phyloP scores from a whole-genome alignment of 2,888 invertebrate genomes.

The Drosophila incognita region DNA sequence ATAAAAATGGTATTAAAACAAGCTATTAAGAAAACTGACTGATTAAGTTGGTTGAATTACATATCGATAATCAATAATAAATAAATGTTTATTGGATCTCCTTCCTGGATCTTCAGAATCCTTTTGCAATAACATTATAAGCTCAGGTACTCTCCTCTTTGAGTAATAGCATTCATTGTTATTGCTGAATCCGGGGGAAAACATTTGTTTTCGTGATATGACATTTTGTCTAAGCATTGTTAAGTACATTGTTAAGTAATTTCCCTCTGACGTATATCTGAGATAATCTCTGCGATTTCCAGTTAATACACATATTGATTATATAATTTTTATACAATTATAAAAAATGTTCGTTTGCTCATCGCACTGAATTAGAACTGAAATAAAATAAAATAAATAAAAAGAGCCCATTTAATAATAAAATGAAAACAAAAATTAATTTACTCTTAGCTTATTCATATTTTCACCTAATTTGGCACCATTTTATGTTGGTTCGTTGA shows the following conservation, averaged over 20 bases:
- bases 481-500: conserved; percentile 40
- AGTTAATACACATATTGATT: conserved; percentile 7
- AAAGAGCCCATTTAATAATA: background rate
- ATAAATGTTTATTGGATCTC: background rate
- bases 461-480: conserved; percentile 44
- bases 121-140: background rate
- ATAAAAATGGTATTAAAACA: background rate
- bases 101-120: background rate
- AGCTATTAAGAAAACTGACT: background rate
- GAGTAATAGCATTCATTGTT: conserved; percentile 24
- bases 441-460: conserved; percentile 32
- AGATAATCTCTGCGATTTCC: conserved; percentile 21
- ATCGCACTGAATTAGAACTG: background rate
- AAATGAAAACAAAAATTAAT: conserved; percentile 7
- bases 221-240: conserved; percentile 25
- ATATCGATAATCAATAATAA: background rate
- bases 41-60: background rate
- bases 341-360: conserved; percentile 7
- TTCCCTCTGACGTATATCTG: conserved; percentile 8
- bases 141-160: background rate
- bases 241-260: conserved; percentile 11
- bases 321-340: conserved; percentile 15
- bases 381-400: background rate
- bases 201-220: conserved; percentile 16
- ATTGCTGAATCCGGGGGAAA: conserved; percentile 42